These are phyloP conservation scores for Channa striata DNA, from an alignment of 2,797 vertebrate species.

Conservation along the genomic window DNA sequence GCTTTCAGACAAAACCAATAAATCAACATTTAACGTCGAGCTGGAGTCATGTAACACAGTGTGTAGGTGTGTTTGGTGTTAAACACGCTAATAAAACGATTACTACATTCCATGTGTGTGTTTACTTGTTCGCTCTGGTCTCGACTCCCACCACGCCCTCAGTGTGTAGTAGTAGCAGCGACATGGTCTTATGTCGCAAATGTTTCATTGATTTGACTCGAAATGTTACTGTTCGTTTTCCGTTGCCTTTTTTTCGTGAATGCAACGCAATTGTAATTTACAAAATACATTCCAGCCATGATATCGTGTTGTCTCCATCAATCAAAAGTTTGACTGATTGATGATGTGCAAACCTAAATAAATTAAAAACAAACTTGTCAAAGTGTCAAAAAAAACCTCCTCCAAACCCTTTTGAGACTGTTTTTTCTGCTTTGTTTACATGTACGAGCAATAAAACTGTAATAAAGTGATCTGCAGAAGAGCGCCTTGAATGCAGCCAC, in stretches of 20 bases:
- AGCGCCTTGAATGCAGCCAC: conserved; percentile 25
- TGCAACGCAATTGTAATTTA: background rate
- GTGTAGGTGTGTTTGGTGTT: conserved; percentile 66
- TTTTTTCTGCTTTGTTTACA: conserved; percentile 50
- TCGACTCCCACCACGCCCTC: conserved; percentile 63
- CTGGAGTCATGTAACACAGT: conserved; percentile 27
- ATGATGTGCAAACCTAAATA: background rate
- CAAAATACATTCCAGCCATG: background rate
- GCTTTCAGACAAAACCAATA: conserved; percentile 39
- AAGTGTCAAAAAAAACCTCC: conserved; percentile 1
- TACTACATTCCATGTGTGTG: conserved; percentile 69
- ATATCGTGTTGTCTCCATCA: background rate
- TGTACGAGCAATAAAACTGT: conserved; percentile 36
- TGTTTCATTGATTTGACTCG: background rate
- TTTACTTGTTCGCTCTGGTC: conserved; percentile 69
- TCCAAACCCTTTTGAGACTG: conserved; percentile 15
- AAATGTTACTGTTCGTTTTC: background rate
- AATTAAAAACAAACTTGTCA: background rate
- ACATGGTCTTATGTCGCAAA: background rate
- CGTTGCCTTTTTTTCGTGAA: background rate
- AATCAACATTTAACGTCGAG: conserved; percentile 69
- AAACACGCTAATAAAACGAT: conserved; percentile 69
- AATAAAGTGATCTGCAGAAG: conserved; percentile 54
- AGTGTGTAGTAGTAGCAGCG: conserved; percentile 44
- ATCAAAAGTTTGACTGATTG: background rate